Percentiles rank a stretch among this genome's conserved stretches.
These are phyloP conservation scores for Nyctereutes procyonoides DNA, from an alignment of 2,113 vertebrate genomes.

Conservation along the genomic window DNA sequence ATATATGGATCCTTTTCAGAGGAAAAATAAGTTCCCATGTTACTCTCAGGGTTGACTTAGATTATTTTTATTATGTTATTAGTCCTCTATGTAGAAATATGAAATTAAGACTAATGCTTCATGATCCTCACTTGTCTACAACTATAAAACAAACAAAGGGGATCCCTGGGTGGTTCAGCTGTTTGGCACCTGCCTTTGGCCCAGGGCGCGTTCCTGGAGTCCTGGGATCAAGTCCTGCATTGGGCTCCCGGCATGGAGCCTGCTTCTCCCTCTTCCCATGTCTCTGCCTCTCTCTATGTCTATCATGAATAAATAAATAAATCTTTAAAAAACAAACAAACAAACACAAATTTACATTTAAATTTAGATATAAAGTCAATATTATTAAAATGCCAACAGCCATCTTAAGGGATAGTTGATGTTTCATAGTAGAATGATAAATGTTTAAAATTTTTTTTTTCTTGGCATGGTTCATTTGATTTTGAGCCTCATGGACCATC, in stretches of 20 bases:
- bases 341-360: constrained; percentile 1
- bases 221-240: no score
- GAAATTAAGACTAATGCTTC: neutral
- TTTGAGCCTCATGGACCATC: neutral
- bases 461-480: constrained; percentile 14
- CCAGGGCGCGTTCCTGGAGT: no score
- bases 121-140: neutral
- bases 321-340: no score
- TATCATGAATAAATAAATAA: no score
- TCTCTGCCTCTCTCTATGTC: no score
- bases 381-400: neutral
- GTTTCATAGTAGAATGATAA: neutral
- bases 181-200: no score
- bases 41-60: neutral
- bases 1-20: neutral
- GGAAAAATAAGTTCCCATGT: constrained; percentile 17
- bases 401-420: neutral
- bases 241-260: no score
- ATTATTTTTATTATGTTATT: constrained; percentile 40
- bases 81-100: neutral
- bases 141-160: neutral
- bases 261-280: no score
- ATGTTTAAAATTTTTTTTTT: neutral
- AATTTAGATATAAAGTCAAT: constrained; percentile 21
- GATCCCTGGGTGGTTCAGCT: no score